Conservation (phyloP, 1,140 invertebrate genomes). For the Drosophila busckii region DNA sequence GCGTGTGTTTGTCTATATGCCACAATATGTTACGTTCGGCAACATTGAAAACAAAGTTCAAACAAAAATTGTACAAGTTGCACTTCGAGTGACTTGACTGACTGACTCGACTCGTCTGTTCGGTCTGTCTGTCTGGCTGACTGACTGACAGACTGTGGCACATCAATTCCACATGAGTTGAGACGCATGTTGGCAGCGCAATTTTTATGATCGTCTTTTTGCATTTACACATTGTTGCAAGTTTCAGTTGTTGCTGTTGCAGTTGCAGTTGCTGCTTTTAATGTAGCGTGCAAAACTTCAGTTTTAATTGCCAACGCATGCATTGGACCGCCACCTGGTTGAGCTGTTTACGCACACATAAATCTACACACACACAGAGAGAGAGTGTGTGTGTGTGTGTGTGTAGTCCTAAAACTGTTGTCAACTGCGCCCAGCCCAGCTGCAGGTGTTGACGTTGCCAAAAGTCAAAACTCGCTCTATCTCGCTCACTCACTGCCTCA, state of each 20-base stretch:
- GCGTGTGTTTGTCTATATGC: slow-evolving; percentile 8
- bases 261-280: slow-evolving; percentile 58
- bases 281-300: slow-evolving; percentile 74
- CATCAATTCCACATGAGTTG: slow-evolving; percentile 76
- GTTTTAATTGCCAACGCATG: slow-evolving; percentile 72
- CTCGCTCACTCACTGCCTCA: not conserved
- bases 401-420: slow-evolving; percentile 28
- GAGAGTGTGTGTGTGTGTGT: slow-evolving; percentile 12
- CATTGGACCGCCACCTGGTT: slow-evolving; percentile 64
- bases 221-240: slow-evolving; percentile 68
- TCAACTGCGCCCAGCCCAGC: not conserved
- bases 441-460: slow-evolving; percentile 11
- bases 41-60: slow-evolving; percentile 74
- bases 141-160: slow-evolving; percentile 60
- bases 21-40: slow-evolving; percentile 38
- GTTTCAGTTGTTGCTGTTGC: slow-evolving; percentile 20
- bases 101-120: too few species aligned
- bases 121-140: slow-evolving; percentile 32
- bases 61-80: slow-evolving; percentile 49
- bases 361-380: slow-evolving; percentile 10
- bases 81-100: not conserved
- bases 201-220: slow-evolving; percentile 64
- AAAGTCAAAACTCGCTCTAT: slow-evolving; percentile 6
- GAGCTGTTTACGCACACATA: slow-evolving; percentile 20
- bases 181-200: slow-evolving; percentile 35